phyloP scores from a whole-genome alignment of 1,140 invertebrate species.

The Hypothenemus hampei region DNA sequence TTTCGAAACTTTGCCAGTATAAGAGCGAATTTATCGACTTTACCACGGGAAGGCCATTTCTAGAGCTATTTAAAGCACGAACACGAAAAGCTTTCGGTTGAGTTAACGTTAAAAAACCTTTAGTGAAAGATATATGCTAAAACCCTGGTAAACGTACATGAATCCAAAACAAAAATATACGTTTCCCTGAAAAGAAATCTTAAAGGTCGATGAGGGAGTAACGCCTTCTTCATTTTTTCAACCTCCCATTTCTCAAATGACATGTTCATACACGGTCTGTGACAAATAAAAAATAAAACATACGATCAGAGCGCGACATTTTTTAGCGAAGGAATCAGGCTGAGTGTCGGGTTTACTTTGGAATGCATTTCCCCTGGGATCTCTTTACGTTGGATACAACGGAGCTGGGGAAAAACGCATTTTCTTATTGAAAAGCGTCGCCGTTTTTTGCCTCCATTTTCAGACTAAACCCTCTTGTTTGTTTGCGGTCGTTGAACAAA shows the following conservation, averaged over 20 bases:
- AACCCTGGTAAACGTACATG: too few species aligned
- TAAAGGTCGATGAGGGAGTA: too few species aligned
- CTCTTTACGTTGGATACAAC: conserved; percentile 9
- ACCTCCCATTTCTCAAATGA: conserved; percentile 10
- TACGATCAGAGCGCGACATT: conserved; percentile 22
- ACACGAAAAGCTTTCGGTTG: too few species aligned
- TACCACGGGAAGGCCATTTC: too few species aligned
- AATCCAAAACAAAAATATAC: too few species aligned
- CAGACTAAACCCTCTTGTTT: conserved; percentile 6
- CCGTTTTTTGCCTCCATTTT: conserved; percentile 9
- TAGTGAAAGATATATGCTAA: too few species aligned
- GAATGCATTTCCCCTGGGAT: conserved; percentile 26
- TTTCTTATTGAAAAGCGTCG: conserved; percentile 27
- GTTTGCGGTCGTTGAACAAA: conserved; percentile 5
- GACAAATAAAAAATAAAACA: conserved; percentile 27
- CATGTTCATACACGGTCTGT: conserved; percentile 6
- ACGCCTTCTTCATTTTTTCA: too few species aligned
- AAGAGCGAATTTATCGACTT: too few species aligned
- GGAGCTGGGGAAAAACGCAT: conserved; percentile 16
- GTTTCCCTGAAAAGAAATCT: too few species aligned
- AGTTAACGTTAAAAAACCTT: too few species aligned
- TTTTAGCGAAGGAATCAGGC: conserved; percentile 23
- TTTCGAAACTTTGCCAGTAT: neutral
- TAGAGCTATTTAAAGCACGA: too few species aligned
- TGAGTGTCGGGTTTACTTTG: conserved; percentile 26